phyloP scores from a whole-genome alignment of 2,113 vertebrate species.

The Bungarus multicinctus region DNA sequence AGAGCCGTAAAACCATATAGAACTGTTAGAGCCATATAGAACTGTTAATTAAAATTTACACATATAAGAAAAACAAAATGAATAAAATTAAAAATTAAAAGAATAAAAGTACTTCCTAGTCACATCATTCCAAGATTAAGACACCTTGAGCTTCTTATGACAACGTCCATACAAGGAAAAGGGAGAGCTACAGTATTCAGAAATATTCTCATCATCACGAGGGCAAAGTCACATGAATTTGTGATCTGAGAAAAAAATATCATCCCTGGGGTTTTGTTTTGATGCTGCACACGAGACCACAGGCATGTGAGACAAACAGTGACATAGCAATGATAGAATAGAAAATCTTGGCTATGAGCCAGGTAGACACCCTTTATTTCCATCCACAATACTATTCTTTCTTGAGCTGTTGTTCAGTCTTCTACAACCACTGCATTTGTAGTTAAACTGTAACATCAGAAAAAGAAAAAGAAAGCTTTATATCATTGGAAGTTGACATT shows the following conservation, averaged over 20 bases:
- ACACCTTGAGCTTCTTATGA: neutral
- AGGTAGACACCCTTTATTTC: neutral
- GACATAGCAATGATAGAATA: neutral
- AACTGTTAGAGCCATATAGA: neutral
- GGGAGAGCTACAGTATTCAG: neutral
- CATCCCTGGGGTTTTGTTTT: neutral
- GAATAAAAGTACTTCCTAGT: neutral
- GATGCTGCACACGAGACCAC: neutral
- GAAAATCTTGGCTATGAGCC: neutral
- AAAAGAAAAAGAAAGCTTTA: slow-evolving; percentile 1
- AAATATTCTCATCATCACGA: neutral
- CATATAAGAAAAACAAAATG: neutral
- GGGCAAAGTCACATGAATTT: neutral
- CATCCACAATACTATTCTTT: neutral
- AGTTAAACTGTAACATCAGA: neutral
- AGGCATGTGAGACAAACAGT: neutral
- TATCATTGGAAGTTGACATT: slow-evolving; percentile 5
- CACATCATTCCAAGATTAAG: neutral
- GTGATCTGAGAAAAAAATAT: neutral
- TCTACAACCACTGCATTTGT: neutral
- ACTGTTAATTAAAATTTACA: neutral
- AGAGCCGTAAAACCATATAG: neutral
- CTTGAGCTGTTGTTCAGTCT: neutral
- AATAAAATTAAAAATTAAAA: neutral
- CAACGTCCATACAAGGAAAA: neutral